Evolutionary conservation across 1,140 invertebrate species (phyloP).

Genomic region (Drusus annulatus): DNA sequence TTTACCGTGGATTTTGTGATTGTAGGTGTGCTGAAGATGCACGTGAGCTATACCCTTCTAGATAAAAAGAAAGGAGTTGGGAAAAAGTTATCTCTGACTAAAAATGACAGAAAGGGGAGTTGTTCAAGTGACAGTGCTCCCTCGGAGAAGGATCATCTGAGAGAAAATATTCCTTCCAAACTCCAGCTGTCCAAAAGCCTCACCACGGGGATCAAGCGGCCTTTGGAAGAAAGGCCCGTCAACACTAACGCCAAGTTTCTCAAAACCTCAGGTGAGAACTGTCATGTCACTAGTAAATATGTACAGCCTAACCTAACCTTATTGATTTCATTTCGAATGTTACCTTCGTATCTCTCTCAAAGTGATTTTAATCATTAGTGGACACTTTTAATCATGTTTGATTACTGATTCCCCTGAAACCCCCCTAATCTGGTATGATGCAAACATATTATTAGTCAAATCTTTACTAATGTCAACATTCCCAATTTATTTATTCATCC

Average conservation of each 20-base stretch:
- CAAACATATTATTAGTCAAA: too few species aligned
- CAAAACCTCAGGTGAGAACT: constrained; percentile 7
- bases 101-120: constrained; percentile 11
- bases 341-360: too few species aligned
- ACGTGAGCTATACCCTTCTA: constrained; percentile 65
- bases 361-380: too few species aligned
- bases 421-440: too few species aligned
- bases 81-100: constrained; percentile 24
- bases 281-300: too few species aligned
- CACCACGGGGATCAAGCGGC: constrained; percentile 16
- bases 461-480: too few species aligned
- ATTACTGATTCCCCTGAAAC: too few species aligned
- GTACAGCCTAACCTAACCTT: too few species aligned
- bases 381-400: too few species aligned
- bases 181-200: constrained; percentile 1
- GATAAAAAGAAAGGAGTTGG: constrained; percentile 67
- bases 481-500: too few species aligned
- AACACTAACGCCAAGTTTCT: not conserved
- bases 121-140: constrained; percentile 8
- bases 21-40: constrained; percentile 71
- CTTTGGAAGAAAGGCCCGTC: not conserved
- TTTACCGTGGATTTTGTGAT: constrained; percentile 44
- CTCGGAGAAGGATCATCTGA: not conserved
- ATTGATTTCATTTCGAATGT: too few species aligned
- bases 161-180: constrained; percentile 10